phyloP scores from a whole-genome alignment of 2,888 invertebrate genomes.

The Nycteola revayana region DNA sequence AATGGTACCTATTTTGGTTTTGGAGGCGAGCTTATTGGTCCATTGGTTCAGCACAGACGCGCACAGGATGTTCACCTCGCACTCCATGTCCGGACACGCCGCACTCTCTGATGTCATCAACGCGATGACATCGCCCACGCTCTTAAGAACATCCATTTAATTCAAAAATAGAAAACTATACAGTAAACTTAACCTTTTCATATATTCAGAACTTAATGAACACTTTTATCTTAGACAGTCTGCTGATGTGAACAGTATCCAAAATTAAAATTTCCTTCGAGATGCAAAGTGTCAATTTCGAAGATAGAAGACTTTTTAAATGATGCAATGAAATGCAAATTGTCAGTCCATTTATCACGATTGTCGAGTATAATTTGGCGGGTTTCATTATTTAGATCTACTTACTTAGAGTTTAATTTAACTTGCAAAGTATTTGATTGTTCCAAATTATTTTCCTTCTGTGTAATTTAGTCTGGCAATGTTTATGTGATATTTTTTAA shows the following conservation, averaged over 20 bases:
- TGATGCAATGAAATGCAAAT: slow-evolving; percentile 32
- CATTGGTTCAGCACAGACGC: slow-evolving; percentile 50
- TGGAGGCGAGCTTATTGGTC: slow-evolving; percentile 51
- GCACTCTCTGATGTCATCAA: slow-evolving; percentile 63
- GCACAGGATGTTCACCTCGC: slow-evolving; percentile 71
- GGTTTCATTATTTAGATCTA: slow-evolving; percentile 37
- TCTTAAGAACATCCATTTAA: too few species aligned
- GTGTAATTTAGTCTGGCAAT: slow-evolving; percentile 10
- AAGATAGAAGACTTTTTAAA: slow-evolving; percentile 27
- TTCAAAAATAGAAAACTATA: too few species aligned
- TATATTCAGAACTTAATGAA: too few species aligned
- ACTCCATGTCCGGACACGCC: slow-evolving; percentile 33
- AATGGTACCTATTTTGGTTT: slow-evolving; percentile 54
- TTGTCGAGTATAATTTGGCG: slow-evolving; percentile 21
- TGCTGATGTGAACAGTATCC: too few species aligned
- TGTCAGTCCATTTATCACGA: slow-evolving; percentile 37
- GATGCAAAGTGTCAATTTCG: slow-evolving; percentile 9
- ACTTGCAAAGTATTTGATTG: slow-evolving; percentile 20
- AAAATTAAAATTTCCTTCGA: slow-evolving; percentile 4
- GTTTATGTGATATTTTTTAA: slow-evolving; percentile 13
- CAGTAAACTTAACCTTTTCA: too few species aligned
- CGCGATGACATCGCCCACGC: slow-evolving; percentile 38
- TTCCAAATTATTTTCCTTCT: slow-evolving; percentile 10
- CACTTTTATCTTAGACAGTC: too few species aligned
- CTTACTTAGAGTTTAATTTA: slow-evolving; percentile 35